phyloP scores from a whole-genome alignment of 2,113 vertebrate species.

The Panurus biarmicus region DNA sequence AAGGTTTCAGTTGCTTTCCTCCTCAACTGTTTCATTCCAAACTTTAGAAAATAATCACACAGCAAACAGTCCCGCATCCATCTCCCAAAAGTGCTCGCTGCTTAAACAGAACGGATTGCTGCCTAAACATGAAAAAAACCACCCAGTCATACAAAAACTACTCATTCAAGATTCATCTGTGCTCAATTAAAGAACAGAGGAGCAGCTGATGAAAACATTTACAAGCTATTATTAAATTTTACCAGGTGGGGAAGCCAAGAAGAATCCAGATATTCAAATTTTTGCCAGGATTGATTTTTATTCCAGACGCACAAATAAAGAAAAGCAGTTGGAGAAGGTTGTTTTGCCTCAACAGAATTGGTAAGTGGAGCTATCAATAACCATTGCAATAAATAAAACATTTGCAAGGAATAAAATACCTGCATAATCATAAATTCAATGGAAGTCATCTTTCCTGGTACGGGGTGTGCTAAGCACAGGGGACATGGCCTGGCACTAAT shows the following conservation, averaged over 20 bases:
- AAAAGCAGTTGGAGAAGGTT: not conserved
- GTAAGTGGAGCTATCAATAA: slow-evolving; percentile 10
- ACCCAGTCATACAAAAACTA: not conserved
- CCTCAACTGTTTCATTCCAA: not conserved
- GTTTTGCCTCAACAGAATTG: not conserved
- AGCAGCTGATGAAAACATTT: slow-evolving; percentile 23
- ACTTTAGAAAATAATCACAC: not conserved
- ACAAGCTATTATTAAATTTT: slow-evolving; percentile 14
- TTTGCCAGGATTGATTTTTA: slow-evolving; percentile 2
- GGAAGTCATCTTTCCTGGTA: not conserved
- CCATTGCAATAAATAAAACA: slow-evolving; percentile 18
- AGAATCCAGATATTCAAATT: not conserved
- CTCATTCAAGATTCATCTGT: not conserved
- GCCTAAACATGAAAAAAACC: not conserved
- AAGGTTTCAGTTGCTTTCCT: not conserved
- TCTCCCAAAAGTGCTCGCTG: not conserved
- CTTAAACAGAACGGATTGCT: not conserved
- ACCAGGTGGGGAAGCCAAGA: not conserved
- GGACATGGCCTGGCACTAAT: not conserved
- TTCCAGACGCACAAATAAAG: not conserved
- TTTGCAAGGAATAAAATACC: slow-evolving; percentile 14
- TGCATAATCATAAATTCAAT: not conserved
- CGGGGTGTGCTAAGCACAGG: not conserved
- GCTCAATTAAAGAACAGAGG: not conserved
- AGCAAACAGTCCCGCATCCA: not conserved